phyloP scores from a whole-genome alignment of 2,888 invertebrate species.

The Polydrusus tereticollis region DNA sequence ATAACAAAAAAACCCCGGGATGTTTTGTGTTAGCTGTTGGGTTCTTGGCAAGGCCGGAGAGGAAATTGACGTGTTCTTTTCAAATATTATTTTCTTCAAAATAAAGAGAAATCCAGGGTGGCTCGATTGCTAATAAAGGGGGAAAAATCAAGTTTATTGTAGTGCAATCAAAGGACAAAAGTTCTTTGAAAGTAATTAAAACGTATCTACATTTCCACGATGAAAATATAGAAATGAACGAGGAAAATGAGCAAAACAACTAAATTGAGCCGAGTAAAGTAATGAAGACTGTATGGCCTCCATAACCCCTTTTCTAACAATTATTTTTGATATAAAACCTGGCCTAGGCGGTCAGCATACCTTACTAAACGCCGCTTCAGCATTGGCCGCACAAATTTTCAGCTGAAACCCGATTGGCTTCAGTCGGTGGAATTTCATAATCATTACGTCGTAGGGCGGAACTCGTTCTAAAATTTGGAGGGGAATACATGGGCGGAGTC shows the following conservation, averaged over 20 bases:
- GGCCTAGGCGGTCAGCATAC: conserved; percentile 56
- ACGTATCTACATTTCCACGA: conserved; percentile 34
- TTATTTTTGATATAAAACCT: conserved; percentile 60
- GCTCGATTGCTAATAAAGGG: no score
- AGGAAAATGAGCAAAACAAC: conserved; percentile 42
- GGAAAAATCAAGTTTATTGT: conserved; percentile 42
- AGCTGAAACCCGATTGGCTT: conserved; percentile 53
- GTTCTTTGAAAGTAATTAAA: conserved; percentile 29
- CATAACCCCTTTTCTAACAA: conserved; percentile 59
- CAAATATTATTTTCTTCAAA: no score
- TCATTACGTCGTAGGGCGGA: conserved; percentile 56
- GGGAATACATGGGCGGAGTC: conserved; percentile 56
- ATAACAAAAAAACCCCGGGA: no score
- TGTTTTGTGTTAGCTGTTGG: no score
- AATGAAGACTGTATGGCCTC: conserved; percentile 57
- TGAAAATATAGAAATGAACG: conserved; percentile 47
- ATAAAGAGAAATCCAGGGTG: no score
- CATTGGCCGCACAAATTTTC: conserved; percentile 53
- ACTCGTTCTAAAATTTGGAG: conserved; percentile 41
- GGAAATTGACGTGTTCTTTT: no score
- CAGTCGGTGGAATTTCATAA: conserved; percentile 57
- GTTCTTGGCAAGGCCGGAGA: no score
- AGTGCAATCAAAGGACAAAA: conserved; percentile 42
- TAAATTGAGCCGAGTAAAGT: conserved; percentile 45
- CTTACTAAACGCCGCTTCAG: conserved; percentile 49